Evolutionary conservation across 2,113 vertebrate genomes (phyloP), one percentile per base, ranked within the genome.

Genomic region (Crotalus tigris): DNA sequence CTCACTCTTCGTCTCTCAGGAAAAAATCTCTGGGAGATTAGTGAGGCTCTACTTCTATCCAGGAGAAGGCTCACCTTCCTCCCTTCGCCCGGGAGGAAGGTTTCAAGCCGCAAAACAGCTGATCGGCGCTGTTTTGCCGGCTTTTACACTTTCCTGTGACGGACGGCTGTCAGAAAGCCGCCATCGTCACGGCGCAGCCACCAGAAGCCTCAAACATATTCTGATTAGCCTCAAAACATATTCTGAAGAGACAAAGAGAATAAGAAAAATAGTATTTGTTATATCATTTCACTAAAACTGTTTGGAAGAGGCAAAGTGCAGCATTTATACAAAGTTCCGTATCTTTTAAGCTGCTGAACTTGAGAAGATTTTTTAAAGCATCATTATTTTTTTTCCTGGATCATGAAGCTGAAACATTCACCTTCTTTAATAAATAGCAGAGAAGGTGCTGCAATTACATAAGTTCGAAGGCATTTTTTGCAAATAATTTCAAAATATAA

Each of bases 201-300:
- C 39, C 39, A 2, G 39, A 39, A 39, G 39, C 39, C 39, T 39
- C 39, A 39, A 39, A 39, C 39, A 39, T 39, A 39, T 39, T 39
- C 53, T 96, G 97, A 90, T 44, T 1, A 2, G 92, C 94, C 64
- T 93, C 92, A 86, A 92, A 95, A 39, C 58, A 94, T 51, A 95
- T 92, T 93, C 95, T 97, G 92, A 11, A 0, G 88, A 44, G 0
- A 29, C 29, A 54, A 51, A 88, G 21, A 89, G 19, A 90, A 21
- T 7, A 7, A 1, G 3, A 92, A n/a, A 94, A 1, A 91, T 90
- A 81, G 1, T 15, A 49, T 53, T 13, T 87, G 1, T 8, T 5
- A 26, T 39, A 10, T 24, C 1, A 11, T 26, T 81, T 17, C 44
- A 1, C 57, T 46, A 69, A 59, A 13, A 61, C 6, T 75, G 59